These are phyloP conservation scores for Dasysyrphus tricinctus DNA, from an alignment of 2,888 invertebrate species.

Conservation along the genomic window DNA sequence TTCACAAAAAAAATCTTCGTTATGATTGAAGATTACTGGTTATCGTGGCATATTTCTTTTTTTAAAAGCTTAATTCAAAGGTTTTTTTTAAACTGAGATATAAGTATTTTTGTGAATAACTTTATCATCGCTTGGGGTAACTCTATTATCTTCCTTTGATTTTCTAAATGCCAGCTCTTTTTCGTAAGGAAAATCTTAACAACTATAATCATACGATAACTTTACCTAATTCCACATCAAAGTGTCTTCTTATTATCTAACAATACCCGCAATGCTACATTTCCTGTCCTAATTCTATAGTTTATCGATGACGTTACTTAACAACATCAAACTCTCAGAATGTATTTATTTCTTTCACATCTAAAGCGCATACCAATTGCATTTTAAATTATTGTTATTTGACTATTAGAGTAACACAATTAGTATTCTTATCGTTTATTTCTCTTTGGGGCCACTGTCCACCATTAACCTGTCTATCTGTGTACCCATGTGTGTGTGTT, in stretches of 20 bases:
- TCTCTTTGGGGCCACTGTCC: neutral
- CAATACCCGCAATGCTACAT: conserved; percentile 20
- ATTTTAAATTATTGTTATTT: conserved; percentile 42
- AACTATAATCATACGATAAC: neutral
- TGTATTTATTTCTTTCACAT: conserved; percentile 32
- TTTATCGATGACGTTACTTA: conserved; percentile 25
- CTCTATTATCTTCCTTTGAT: neutral
- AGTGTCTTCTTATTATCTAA: conserved; percentile 14
- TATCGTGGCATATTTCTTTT: too few species aligned
- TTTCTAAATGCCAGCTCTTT: neutral
- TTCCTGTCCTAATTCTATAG: conserved; percentile 60
- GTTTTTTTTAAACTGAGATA: too few species aligned
- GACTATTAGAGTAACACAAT: conserved; percentile 23
- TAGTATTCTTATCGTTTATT: conserved; percentile 48
- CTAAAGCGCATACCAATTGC: conserved; percentile 26
- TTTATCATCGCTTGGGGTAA: neutral
- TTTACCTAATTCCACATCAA: conserved; percentile 32
- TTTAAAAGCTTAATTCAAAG: too few species aligned
- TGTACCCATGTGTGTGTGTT: neutral
- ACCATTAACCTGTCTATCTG: neutral
- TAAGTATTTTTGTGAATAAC: too few species aligned
- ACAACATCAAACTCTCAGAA: neutral
- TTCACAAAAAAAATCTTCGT: too few species aligned
- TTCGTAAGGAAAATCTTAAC: neutral
- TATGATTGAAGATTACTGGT: too few species aligned